A percentile compares a stretch with the other conserved stretches of the same genome.
phyloP scores from a whole-genome alignment of 2,113 vertebrate species.

The Gymnorhina tibicen region DNA sequence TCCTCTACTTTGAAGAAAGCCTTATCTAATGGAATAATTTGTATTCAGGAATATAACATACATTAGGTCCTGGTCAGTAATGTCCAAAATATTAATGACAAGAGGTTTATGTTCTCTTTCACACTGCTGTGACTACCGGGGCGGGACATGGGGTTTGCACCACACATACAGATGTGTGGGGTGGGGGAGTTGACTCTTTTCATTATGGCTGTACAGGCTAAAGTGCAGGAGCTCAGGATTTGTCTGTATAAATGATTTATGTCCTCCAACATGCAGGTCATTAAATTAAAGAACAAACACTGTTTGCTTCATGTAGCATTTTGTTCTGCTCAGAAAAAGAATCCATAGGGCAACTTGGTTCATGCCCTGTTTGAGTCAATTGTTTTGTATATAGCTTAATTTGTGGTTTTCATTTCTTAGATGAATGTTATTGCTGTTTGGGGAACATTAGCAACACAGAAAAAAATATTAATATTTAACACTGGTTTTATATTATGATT shows the following conservation, averaged over 20 bases:
- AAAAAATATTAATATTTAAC: not conserved
- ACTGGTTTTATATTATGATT: not conserved
- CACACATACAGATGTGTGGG: too few species aligned
- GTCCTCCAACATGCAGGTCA: not conserved
- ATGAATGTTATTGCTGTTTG: not conserved
- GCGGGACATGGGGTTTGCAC: fast-evolving
- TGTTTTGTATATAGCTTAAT: not conserved
- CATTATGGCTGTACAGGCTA: not conserved
- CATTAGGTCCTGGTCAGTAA: not conserved
- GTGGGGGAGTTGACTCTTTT: not conserved
- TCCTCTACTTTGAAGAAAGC: not conserved
- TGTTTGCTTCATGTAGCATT: not conserved
- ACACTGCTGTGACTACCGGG: not conserved
- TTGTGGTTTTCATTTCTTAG: not conserved
- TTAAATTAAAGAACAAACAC: not conserved
- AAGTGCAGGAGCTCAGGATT: not conserved
- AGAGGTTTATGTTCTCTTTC: not conserved
- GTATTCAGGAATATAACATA: not conserved
- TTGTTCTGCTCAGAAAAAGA: not conserved
- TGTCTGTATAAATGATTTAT: not conserved
- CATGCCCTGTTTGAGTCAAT: not conserved
- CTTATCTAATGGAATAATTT: not conserved
- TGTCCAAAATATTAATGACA: not conserved
- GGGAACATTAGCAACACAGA: not conserved
- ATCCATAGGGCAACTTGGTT: fast-evolving